Base-by-base conservation (phyloP, 2,888 invertebrate species). In the Ormyrus thymus region DNA sequence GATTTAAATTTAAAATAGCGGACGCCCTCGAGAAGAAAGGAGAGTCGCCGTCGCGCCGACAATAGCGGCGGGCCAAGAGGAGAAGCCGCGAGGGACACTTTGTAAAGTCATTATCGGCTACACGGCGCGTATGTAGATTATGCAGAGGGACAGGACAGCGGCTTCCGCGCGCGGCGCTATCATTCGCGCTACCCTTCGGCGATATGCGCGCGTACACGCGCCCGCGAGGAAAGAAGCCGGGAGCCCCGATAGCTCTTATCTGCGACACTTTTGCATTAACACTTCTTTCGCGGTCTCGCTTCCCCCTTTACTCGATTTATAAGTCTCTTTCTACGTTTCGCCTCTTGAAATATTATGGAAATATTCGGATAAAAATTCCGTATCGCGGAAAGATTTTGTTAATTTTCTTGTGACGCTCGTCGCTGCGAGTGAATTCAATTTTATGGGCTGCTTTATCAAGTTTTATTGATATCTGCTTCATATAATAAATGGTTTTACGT, bases 61-160 rank as follows among this genome's bases (percentile, higher is more conserved):
- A 11, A 4, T 0, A 68, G 10, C 43, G 43, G 13, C 11, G 11
- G 58, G 58, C 10, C 9, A 50, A 50, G 15, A 9, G 13, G 15
- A 56, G 13, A 15, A 69, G 46, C 56, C 3, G n/a, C 71, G 83
- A 82, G 81, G 29, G 81, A 84, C 86, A 87, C 86, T 88, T 88
- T 88, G 87, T 87, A 82, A 83, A 76, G 81, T 85, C 86, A 88
- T 86, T 87, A 88, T 88, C 87, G 85, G 84, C 84, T 86, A 88
- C 87, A 87, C 82, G 87, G 80, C 83, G 83, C 84, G 83, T 85
- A 85, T 83, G 84, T 56, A 73, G 73, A 58, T 29, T 29, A 29
- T 69, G 61, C 55, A 50, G n/a, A 29, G 29, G n/a, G 11, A 43
- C 43, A 8, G 11, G 48, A 29, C 8, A 10, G 10, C 10, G 15